Conservation (phyloP, 1,140 invertebrate genomes). For the Mya arenaria region DNA sequence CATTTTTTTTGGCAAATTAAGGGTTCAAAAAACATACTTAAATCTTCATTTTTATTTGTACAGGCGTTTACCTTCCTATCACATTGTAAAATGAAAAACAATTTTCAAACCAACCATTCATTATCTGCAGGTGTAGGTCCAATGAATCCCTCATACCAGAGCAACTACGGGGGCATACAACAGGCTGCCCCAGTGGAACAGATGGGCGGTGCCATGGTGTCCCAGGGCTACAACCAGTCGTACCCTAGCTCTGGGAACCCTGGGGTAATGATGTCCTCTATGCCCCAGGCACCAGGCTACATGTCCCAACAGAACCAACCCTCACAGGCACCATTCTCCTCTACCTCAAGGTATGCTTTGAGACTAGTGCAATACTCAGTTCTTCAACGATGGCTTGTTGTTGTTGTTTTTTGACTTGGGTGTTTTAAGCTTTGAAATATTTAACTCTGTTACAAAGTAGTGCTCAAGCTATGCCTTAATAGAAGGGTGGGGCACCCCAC, state of each 20-base stretch:
- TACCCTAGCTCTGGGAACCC: constrained; percentile 71
- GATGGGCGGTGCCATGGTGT: constrained; percentile 69
- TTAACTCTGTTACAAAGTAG: background rate
- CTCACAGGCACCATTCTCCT: constrained; percentile 66
- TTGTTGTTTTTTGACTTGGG: background rate
- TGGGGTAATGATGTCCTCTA: constrained; percentile 81
- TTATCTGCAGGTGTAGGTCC: constrained; percentile 17
- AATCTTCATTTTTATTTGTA: no score
- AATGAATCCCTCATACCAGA: constrained; percentile 38
- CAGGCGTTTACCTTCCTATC: background rate
- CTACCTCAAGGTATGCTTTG: constrained; percentile 44
- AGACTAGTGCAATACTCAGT: constrained; percentile 70
- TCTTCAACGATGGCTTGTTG: constrained; percentile 17
- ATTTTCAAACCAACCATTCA: background rate
- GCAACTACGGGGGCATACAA: constrained; percentile 60
- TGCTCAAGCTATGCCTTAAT: background rate
- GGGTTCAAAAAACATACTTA: no score
- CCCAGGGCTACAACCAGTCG: constrained; percentile 71
- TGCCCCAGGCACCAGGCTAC: constrained; percentile 82
- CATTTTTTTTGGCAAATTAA: no score
- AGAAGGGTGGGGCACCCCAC: background rate
- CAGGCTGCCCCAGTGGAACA: constrained; percentile 70
- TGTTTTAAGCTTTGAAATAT: background rate
- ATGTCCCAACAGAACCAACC: constrained; percentile 81
- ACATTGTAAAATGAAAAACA: background rate